phyloP scores from a whole-genome alignment of 2,797 vertebrate genomes.

The Macropus fuliginosus region DNA sequence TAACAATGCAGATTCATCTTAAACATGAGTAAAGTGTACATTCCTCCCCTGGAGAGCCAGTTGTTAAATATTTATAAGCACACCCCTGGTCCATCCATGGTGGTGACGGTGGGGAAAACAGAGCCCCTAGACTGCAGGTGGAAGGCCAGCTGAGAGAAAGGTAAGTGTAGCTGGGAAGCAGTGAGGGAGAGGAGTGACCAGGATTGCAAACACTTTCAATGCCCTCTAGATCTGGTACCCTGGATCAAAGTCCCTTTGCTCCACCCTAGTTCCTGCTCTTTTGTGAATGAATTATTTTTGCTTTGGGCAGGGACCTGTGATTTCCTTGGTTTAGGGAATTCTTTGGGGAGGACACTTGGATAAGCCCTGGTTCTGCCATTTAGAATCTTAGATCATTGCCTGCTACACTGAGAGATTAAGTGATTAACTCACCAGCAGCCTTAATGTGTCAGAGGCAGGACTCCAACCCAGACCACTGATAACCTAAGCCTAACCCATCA shows the following conservation, averaged over 20 bases:
- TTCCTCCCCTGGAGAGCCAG: neutral
- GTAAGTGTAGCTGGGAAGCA: neutral
- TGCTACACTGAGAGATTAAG: neutral
- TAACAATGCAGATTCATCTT: neutral
- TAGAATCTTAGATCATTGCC: neutral
- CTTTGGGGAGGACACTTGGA: neutral
- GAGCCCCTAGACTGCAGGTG: neutral
- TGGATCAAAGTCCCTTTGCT: too few relatives aligned
- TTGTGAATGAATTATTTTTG: neutral
- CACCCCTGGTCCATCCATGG: too few relatives aligned
- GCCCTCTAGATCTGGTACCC: too few relatives aligned
- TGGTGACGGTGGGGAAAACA: neutral
- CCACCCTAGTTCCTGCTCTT: neutral
- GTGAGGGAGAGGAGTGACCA: neutral
- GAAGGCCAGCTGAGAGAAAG: neutral
- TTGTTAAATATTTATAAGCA: neutral
- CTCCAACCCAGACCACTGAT: neutral
- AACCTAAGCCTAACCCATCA: neutral
- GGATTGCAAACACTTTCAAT: neutral
- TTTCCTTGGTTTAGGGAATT: neutral
- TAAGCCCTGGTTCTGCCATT: neutral
- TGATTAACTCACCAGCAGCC: neutral
- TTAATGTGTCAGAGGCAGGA: neutral
- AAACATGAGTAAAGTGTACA: neutral
- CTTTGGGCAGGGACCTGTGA: neutral